These are phyloP conservation scores for Phoeniculus purpureus DNA, from an alignment of 2,797 vertebrate genomes.

Conservation along the genomic window DNA sequence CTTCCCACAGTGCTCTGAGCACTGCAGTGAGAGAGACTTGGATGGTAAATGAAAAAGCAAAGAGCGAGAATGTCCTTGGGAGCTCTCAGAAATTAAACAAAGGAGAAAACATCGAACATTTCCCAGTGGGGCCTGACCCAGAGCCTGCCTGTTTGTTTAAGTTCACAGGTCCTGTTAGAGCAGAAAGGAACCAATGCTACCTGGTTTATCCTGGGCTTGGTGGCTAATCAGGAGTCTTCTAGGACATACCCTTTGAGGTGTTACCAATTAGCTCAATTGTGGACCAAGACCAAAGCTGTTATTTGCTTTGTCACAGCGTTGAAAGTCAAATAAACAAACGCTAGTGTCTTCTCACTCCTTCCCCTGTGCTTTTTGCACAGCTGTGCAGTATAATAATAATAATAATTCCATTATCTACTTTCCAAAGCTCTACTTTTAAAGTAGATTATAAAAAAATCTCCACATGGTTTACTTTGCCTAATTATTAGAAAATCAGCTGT, in stretches of 20 bases:
- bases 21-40: background rate
- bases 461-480: constrained; percentile 56
- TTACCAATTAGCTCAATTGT: constrained; percentile 65
- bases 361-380: constrained; percentile 18
- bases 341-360: constrained; percentile 29
- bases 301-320: constrained; percentile 62
- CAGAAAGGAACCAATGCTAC: constrained; percentile 4
- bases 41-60: background rate
- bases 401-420: constrained; percentile 71
- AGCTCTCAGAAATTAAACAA: background rate
- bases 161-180: background rate
- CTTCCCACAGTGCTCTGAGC: background rate
- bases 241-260: constrained; percentile 51
- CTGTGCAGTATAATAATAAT: constrained; percentile 68
- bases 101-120: background rate
- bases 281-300: constrained; percentile 63
- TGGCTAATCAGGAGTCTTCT: constrained; percentile 65
- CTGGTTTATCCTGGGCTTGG: constrained; percentile 33
- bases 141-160: background rate
- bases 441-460: constrained; percentile 52
- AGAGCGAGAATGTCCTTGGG: background rate
- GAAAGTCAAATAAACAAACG: constrained; percentile 69
- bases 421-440: constrained; percentile 66
- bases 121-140: fast-evolving
- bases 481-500: constrained; percentile 49